These are phyloP conservation scores for Plusia festucae DNA, from an alignment of 2,888 invertebrate genomes.

Conservation along the genomic window DNA sequence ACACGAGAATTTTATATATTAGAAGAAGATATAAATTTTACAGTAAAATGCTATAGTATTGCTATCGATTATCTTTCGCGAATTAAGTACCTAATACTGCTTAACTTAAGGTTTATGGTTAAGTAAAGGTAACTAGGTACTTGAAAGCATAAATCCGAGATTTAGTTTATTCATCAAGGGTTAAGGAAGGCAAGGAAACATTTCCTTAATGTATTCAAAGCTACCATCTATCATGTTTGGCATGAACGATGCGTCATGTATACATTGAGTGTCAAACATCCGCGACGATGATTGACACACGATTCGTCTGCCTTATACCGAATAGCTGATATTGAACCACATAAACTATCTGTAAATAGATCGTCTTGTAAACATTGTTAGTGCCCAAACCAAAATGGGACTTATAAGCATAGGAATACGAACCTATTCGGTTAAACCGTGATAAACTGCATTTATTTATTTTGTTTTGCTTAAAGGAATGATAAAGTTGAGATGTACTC, in stretches of 20 bases:
- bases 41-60: no score
- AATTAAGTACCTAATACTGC: no score
- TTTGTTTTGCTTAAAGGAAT: no score
- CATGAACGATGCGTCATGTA: slow-evolving; percentile 2
- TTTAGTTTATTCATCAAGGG: not conserved
- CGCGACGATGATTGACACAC: slow-evolving; percentile 26
- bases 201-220: slow-evolving; percentile 17
- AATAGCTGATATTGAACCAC: not conserved
- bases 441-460: no score
- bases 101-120: no score
- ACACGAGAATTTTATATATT: no score
- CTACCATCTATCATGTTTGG: slow-evolving; percentile 12
- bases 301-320: slow-evolving; percentile 6
- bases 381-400: not conserved
- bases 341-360: not conserved
- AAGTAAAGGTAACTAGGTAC: no score
- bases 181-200: no score
- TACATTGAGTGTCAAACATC: slow-evolving; percentile 20
- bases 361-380: not conserved
- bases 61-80: no score
- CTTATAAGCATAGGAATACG: not conserved
- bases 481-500: no score
- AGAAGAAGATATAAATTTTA: no score
- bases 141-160: not conserved
- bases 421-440: not conserved